Evolutionary conservation across 1,140 invertebrate genomes (phyloP).

Genomic region (Luehdorfia chinensis): DNA sequence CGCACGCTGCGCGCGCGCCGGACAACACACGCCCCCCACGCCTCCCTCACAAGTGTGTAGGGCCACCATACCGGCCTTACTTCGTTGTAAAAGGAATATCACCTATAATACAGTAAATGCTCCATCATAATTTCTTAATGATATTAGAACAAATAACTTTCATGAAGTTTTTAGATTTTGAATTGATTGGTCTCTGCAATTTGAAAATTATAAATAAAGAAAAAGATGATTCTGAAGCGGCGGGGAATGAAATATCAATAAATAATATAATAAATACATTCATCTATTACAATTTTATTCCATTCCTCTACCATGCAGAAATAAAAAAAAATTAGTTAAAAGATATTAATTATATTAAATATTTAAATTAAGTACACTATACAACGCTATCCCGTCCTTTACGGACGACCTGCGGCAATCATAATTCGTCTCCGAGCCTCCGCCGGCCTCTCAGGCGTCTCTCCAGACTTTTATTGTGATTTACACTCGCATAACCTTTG

Average conservation of each 20-base stretch:
- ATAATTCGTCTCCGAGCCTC: slow-evolving; percentile 57
- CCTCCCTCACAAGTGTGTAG: slow-evolving; percentile 42
- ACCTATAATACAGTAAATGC: not conserved
- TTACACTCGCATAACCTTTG: slow-evolving; percentile 53
- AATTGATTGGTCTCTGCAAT: too few species aligned
- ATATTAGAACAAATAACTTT: slow-evolving; percentile 5
- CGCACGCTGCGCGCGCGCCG: slow-evolving; percentile 61
- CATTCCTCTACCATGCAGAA: too few species aligned
- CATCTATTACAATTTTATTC: too few species aligned
- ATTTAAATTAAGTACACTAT: slow-evolving; percentile 20
- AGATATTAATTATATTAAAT: slow-evolving; percentile 1
- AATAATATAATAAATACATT: too few species aligned
- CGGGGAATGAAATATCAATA: too few species aligned
- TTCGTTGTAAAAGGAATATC: not conserved
- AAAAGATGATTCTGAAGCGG: too few species aligned
- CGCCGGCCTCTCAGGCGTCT: slow-evolving; percentile 53
- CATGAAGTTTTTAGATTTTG: too few species aligned
- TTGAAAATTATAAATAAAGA: too few species aligned
- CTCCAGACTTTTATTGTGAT: slow-evolving; percentile 70
- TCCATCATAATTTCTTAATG: slow-evolving; percentile 3
- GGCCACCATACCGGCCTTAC: slow-evolving; percentile 34
- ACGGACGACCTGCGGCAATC: slow-evolving; percentile 48
- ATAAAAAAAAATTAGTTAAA: too few species aligned
- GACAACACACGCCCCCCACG: slow-evolving; percentile 55
- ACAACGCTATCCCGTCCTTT: slow-evolving; percentile 30